Evolutionary conservation across 2,888 invertebrate genomes (phyloP).

Genomic region (Lochmaea crataegi): DNA sequence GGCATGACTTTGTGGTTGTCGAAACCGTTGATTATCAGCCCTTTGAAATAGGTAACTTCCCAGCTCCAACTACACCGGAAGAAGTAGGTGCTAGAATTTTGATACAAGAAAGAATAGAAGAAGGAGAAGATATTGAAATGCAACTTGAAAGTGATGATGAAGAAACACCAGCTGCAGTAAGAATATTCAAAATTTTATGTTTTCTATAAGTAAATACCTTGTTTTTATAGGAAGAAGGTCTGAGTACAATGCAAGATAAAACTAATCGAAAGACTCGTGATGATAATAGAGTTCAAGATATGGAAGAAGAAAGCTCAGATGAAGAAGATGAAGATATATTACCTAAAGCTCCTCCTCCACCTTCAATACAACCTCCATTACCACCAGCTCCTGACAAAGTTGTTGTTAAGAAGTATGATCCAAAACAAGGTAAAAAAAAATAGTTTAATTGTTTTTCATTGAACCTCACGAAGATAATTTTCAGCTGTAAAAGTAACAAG

Average conservation of each 20-base stretch:
- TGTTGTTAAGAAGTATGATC: slow-evolving; percentile 97
- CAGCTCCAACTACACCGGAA: slow-evolving; percentile 96
- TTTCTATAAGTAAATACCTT: slow-evolving; percentile 19
- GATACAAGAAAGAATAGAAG: slow-evolving; percentile 85
- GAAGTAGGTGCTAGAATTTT: slow-evolving; percentile 96
- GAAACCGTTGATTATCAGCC: slow-evolving; percentile 99
- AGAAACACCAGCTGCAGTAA: slow-evolving; percentile 53
- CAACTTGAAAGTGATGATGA: slow-evolving; percentile 87
- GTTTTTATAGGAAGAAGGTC: slow-evolving; percentile 63
- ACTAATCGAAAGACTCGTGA: slow-evolving; percentile 67
- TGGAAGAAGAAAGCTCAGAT: slow-evolving; percentile 92
- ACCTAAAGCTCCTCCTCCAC: slow-evolving; percentile 59
- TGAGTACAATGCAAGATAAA: slow-evolving; percentile 77
- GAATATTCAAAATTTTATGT: slow-evolving; percentile 13
- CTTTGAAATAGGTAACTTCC: slow-evolving; percentile 95
- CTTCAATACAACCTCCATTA: slow-evolving; percentile 71
- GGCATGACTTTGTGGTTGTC: slow-evolving; percentile 99
- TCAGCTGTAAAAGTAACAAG: slow-evolving; percentile 70
- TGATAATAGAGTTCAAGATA: slow-evolving; percentile 82
- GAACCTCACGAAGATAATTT: slow-evolving; percentile 39
- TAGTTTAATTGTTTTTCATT: neutral
- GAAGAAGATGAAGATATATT: slow-evolving; percentile 71
- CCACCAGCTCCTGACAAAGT: slow-evolving; percentile 94
- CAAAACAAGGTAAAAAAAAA: slow-evolving; percentile 75
- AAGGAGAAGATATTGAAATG: slow-evolving; percentile 89